Percentiles rank a stretch among this genome's conserved stretches.
Conservation (phyloP, 2,888 invertebrate genomes). For the Endotricha flammealis region DNA sequence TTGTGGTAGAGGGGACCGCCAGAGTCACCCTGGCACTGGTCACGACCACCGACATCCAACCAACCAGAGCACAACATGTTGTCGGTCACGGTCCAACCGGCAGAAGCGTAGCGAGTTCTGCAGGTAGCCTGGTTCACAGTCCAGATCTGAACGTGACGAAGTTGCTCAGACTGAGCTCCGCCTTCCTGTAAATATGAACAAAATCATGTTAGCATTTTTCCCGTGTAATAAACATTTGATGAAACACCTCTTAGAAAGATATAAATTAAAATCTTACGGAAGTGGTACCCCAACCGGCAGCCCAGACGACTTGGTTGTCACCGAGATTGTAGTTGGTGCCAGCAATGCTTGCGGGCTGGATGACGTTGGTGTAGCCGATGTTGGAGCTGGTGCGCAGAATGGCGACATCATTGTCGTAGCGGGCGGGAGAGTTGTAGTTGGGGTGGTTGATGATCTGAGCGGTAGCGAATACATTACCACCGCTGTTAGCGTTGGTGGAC, state of each 20-base stretch:
- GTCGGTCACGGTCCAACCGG: conserved; percentile 27
- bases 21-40: conserved; percentile 43
- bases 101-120: conserved; percentile 26
- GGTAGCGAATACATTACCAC: conserved; percentile 25
- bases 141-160: conserved; percentile 41
- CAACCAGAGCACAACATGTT: conserved; percentile 48
- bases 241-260: conserved; percentile 4
- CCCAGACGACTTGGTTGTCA: conserved; percentile 38
- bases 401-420: conserved; percentile 34
- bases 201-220: background rate
- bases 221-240: background rate
- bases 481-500: conserved; percentile 31
- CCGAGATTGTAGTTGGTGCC: conserved; percentile 31
- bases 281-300: conserved; percentile 41
- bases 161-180: conserved; percentile 33
- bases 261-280: too few species aligned
- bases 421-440: conserved; percentile 20
- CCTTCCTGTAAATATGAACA: conserved; percentile 23
- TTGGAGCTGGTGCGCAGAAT: conserved; percentile 26
- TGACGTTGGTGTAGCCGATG: conserved; percentile 20
- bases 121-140: conserved; percentile 34
- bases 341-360: conserved; percentile 31
- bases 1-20: conserved; percentile 46
- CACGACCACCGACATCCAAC: conserved; percentile 37
- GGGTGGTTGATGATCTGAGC: conserved; percentile 25